phyloP scores from a whole-genome alignment of 2,797 vertebrate genomes.

The Antrozous pallidus region DNA sequence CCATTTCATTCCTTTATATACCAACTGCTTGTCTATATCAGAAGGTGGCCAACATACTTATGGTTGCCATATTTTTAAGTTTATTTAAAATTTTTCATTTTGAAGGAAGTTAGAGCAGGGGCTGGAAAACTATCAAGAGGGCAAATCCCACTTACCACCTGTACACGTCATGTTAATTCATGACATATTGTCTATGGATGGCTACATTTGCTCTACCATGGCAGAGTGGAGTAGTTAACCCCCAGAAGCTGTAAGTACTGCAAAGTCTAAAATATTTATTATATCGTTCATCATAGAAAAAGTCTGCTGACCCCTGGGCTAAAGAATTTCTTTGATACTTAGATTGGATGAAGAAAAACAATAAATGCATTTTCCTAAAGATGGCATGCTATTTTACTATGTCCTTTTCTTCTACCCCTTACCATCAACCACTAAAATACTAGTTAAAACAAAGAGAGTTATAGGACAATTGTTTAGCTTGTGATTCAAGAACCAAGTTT shows the following conservation, averaged over 20 bases:
- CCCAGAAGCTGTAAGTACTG: neutral
- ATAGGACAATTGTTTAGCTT: neutral
- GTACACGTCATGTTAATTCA: rapidly evolving
- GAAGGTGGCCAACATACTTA: neutral
- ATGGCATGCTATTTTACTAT: neutral
- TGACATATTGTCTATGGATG: neutral
- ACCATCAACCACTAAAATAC: neutral
- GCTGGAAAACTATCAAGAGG: neutral
- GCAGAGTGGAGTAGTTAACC: neutral
- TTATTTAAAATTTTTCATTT: slow-evolving; percentile 1
- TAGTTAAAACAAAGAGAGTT: neutral
- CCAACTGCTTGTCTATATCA: neutral
- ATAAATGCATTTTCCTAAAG: neutral
- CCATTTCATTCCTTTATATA: neutral
- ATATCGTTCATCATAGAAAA: neutral
- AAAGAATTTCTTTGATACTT: neutral
- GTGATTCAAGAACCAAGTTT: neutral
- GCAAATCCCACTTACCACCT: neutral
- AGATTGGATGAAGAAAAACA: neutral
- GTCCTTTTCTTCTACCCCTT: neutral
- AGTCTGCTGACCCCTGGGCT: neutral
- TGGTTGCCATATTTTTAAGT: neutral
- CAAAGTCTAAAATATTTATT: neutral
- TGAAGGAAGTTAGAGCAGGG: neutral
- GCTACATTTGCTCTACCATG: neutral